These are phyloP conservation scores for Tringa solitaria DNA, from an alignment of 2,113 vertebrate species.

Conservation along the genomic window DNA sequence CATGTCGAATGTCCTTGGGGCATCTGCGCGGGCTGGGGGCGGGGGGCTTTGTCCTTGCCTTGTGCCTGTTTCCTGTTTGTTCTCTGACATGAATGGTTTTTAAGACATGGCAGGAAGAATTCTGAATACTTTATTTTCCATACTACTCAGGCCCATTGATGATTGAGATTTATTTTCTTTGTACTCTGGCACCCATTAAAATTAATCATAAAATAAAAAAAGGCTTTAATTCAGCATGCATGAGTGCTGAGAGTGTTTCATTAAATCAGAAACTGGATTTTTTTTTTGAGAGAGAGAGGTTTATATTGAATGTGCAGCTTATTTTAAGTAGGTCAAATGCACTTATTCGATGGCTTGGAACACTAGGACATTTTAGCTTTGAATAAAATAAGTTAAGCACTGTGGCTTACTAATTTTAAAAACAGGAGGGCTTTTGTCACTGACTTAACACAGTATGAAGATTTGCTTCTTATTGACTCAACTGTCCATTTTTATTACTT, in stretches of 20 bases:
- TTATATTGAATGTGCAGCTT: slow-evolving; percentile 49
- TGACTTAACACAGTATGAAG: slow-evolving; percentile 97
- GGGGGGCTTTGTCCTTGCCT: slow-evolving; percentile 61
- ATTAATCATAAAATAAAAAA: slow-evolving; percentile 35
- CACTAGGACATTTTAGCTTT: slow-evolving; percentile 34
- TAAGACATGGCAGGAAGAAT: slow-evolving; percentile 42
- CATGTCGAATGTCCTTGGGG: slow-evolving; percentile 53
- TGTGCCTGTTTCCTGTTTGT: slow-evolving; percentile 54
- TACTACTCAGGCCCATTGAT: slow-evolving; percentile 35
- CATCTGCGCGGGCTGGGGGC: neutral
- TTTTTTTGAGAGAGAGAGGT: neutral
- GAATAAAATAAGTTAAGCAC: slow-evolving; percentile 48
- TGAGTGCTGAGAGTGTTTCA: slow-evolving; percentile 32
- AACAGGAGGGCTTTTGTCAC: slow-evolving; percentile 52
- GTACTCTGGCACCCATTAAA: slow-evolving; percentile 61
- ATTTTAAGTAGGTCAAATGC: slow-evolving; percentile 56
- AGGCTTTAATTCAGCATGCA: neutral
- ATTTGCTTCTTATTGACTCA: slow-evolving; percentile 87
- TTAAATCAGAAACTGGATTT: slow-evolving; percentile 42
- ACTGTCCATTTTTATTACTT: slow-evolving; percentile 91
- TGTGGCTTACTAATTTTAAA: slow-evolving; percentile 33
- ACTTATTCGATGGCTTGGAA: slow-evolving; percentile 26
- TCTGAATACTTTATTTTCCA: slow-evolving; percentile 48
- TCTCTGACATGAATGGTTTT: slow-evolving; percentile 47
- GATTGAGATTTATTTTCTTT: slow-evolving; percentile 35